Evolutionary conservation across 2,888 invertebrate species (phyloP).

Genomic region (Acanthoscelides obtectus): DNA sequence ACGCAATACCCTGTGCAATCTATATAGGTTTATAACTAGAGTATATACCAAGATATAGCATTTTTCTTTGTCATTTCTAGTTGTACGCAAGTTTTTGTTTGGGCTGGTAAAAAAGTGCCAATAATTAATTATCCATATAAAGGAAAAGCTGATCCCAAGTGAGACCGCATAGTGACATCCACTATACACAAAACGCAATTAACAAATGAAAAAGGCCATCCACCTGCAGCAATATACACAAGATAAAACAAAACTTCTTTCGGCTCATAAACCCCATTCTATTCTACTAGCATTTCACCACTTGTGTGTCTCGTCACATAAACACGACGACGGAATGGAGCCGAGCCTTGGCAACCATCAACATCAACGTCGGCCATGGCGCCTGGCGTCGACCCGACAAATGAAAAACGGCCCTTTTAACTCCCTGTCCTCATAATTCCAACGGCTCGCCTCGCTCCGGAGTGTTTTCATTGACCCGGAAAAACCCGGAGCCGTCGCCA

Average conservation of each 20-base stretch:
- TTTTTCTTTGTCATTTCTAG: too few species aligned
- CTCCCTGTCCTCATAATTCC: neutral
- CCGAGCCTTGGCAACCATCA: neutral
- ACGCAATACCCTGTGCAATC: too few species aligned
- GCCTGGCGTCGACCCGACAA: neutral
- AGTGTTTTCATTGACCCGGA: neutral
- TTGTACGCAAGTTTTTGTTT: too few species aligned
- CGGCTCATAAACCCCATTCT: neutral
- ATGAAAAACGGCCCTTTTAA: neutral
- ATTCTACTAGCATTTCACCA: neutral
- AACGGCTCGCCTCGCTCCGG: neutral
- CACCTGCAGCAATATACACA: too few species aligned
- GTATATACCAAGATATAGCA: too few species aligned
- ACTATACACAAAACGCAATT: too few species aligned
- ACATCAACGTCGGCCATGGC: neutral
- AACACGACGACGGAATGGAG: neutral
- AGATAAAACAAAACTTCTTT: neutral
- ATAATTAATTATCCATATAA: too few species aligned
- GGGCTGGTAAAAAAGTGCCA: too few species aligned
- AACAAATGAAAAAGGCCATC: too few species aligned
- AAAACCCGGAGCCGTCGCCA: neutral
- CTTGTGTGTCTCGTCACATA: neutral
- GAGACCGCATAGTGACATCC: too few species aligned
- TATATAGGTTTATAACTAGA: too few species aligned
- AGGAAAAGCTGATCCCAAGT: too few species aligned